Evolutionary conservation across 1,140 invertebrate species (phyloP).

Genomic region (Dendroctonus ponderosae): DNA sequence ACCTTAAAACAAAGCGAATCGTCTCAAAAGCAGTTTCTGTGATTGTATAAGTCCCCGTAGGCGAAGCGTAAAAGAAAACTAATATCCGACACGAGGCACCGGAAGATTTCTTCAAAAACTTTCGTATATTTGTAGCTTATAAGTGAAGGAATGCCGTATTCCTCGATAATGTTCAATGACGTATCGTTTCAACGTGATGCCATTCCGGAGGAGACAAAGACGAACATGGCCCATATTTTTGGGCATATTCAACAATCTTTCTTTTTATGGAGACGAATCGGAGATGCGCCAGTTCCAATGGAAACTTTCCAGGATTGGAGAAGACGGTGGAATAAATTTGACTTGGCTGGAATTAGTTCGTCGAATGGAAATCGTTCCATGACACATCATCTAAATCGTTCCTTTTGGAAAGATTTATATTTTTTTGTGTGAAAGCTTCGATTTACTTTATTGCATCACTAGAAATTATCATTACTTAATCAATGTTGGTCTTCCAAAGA

Average conservation of each 20-base stretch:
- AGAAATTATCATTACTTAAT: too few species aligned
- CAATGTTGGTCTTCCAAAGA: too few species aligned
- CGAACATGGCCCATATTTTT: slow-evolving; percentile 22
- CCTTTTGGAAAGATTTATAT: too few species aligned
- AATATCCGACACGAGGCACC: slow-evolving; percentile 9
- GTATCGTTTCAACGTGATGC: slow-evolving; percentile 18
- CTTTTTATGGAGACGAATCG: slow-evolving; percentile 20
- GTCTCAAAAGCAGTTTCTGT: too few species aligned
- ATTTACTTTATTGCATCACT: too few species aligned
- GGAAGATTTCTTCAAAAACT: slow-evolving; percentile 9
- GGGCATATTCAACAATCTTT: slow-evolving; percentile 25
- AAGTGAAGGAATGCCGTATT: slow-evolving; percentile 18
- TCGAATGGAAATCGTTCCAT: not conserved
- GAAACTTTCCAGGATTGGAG: slow-evolving; percentile 2
- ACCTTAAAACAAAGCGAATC: too few species aligned
- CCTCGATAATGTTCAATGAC: slow-evolving; percentile 19
- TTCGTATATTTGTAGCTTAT: slow-evolving; percentile 16
- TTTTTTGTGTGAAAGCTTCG: too few species aligned
- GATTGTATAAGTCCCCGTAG: too few species aligned
- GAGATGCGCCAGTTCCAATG: slow-evolving; percentile 10
- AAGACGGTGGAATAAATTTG: slow-evolving; percentile 5
- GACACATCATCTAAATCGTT: too few species aligned
- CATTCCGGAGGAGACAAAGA: slow-evolving; percentile 19
- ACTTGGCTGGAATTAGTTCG: not conserved
- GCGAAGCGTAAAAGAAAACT: not conserved